Conservation (phyloP, 2,113 vertebrate species). For the Gopherus evgoodei region DNA sequence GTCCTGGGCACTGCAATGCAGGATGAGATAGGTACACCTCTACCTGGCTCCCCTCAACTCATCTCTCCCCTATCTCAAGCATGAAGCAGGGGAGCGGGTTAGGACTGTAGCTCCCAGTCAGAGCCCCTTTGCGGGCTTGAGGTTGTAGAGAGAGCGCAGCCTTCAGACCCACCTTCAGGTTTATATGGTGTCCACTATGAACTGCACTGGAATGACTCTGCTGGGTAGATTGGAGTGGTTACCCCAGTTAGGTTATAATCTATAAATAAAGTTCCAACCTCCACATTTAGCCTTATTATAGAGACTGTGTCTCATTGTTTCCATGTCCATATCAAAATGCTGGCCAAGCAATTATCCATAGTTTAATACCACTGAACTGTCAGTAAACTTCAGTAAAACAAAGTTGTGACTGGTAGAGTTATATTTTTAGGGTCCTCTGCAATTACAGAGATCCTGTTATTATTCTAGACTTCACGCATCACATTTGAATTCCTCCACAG, state of each 20-base stretch:
- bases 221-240: not conserved
- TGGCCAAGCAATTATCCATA: not conserved
- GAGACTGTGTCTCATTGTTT: not conserved
- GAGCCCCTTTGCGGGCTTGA: not conserved
- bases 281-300: not conserved
- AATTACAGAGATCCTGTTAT: not conserved
- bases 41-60: not conserved
- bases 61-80: not conserved
- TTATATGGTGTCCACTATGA: not conserved
- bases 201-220: not conserved
- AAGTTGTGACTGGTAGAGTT: constrained; percentile 22
- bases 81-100: not conserved
- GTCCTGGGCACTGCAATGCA: not conserved
- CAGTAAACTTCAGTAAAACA: not conserved
- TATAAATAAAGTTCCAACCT: not conserved
- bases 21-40: too few species aligned
- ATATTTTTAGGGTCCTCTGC: not conserved
- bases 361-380: not conserved
- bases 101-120: not conserved
- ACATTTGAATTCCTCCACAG: constrained; percentile 41
- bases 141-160: not conserved
- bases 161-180: not conserved
- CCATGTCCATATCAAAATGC: not conserved
- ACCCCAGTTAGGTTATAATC: not conserved
- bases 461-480: constrained; percentile 34